phyloP scores from a whole-genome alignment of 1,140 invertebrate species.

The Drosophila subpulchrella region DNA sequence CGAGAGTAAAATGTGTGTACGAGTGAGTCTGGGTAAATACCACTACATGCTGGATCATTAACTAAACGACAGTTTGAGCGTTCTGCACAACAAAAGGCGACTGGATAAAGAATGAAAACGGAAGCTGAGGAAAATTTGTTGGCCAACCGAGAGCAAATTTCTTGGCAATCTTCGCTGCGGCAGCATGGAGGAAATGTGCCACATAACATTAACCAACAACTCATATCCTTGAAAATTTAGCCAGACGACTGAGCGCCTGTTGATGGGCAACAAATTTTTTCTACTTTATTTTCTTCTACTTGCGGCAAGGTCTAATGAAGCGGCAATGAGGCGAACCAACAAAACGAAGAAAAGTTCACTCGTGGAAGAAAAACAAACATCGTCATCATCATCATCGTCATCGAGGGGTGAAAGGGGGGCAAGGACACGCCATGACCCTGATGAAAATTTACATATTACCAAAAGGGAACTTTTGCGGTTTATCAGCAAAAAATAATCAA shows the following conservation, averaged over 20 bases:
- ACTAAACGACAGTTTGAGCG: conserved; percentile 77
- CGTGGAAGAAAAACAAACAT: conserved; percentile 50
- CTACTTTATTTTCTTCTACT: conserved; percentile 20
- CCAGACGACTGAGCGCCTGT: conserved; percentile 54
- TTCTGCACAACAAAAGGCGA: conserved; percentile 30
- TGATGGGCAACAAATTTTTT: conserved; percentile 67
- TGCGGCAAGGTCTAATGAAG: conserved; percentile 62
- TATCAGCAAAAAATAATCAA: conserved; percentile 43
- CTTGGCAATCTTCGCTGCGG: conserved; percentile 51
- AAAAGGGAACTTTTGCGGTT: conserved; percentile 38
- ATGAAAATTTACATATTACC: conserved; percentile 40
- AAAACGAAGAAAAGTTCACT: conserved; percentile 21
- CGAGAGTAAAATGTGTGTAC: conserved; percentile 3
- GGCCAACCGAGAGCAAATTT: conserved; percentile 37
- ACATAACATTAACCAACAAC: conserved; percentile 80
- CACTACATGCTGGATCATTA: conserved; percentile 74
- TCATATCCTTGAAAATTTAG: conserved; percentile 72
- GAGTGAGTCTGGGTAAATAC: conserved; percentile 29
- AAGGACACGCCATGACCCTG: conserved; percentile 41
- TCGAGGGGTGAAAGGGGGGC: background rate
- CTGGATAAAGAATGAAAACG: conserved; percentile 22
- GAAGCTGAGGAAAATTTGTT: conserved; percentile 35
- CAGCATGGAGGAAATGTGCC: conserved; percentile 35
- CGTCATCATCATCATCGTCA: conserved; percentile 39
- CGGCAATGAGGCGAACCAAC: conserved; percentile 55